These are phyloP conservation scores for Nomada ruficornis DNA, from an alignment of 2,888 invertebrate species.

Conservation along the genomic window DNA sequence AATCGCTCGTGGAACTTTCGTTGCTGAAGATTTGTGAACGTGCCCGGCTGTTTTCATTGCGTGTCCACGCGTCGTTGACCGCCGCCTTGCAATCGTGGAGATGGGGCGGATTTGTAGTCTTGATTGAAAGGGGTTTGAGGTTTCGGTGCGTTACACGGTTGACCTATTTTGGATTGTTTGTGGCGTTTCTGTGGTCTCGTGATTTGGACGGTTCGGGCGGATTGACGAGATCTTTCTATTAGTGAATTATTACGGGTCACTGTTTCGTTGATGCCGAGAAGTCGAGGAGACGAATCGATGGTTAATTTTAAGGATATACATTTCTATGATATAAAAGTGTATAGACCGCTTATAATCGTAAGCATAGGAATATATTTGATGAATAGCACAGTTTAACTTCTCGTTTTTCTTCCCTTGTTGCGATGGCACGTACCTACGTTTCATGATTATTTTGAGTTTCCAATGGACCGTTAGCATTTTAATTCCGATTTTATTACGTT, in stretches of 20 bases:
- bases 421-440: too few relatives aligned
- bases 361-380: too few relatives aligned
- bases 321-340: too few relatives aligned
- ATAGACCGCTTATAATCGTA: too few relatives aligned
- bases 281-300: too few relatives aligned
- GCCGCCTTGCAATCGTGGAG: neutral
- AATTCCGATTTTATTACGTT: neutral
- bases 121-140: neutral
- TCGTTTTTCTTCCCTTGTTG: too few relatives aligned
- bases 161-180: slow-evolving; percentile 6
- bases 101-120: neutral
- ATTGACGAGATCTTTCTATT: neutral
- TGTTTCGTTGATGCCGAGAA: too few relatives aligned
- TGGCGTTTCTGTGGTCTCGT: neutral
- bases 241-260: neutral
- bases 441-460: too few relatives aligned
- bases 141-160: neutral
- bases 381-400: too few relatives aligned
- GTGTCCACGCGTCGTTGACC: neutral
- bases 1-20: slow-evolving; percentile 55
- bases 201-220: neutral
- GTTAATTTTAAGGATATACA: too few relatives aligned
- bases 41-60: slow-evolving; percentile 13
- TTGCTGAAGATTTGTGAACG: slow-evolving; percentile 42
- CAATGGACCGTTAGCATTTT: too few relatives aligned